Percentiles rank a stretch among this genome's conserved stretches.
Evolutionary conservation across 2,113 vertebrate genomes (phyloP).

Genomic region (Cygnus buccinator): DNA sequence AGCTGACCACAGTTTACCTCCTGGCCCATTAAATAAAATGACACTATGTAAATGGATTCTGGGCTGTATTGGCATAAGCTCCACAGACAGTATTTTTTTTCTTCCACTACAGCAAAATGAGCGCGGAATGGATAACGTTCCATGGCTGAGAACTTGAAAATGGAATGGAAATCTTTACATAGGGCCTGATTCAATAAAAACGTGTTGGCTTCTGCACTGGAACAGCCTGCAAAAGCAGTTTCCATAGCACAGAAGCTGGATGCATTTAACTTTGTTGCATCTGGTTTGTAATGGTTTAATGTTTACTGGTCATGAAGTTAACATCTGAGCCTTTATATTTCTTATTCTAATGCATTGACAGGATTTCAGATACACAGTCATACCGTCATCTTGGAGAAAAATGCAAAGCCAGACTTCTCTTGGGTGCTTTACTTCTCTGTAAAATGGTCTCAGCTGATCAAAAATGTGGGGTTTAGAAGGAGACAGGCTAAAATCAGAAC

Average conservation of each 20-base stretch:
- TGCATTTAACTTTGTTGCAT: constrained; percentile 41
- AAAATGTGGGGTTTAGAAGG: background rate
- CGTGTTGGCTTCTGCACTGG: constrained; percentile 55
- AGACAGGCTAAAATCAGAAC: background rate
- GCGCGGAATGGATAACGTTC: background rate
- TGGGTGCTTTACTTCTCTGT: constrained; percentile 33
- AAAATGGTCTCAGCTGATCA: background rate
- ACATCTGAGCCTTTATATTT: constrained; percentile 42
- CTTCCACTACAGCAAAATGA: background rate
- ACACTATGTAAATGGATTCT: constrained; percentile 38
- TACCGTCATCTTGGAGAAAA: background rate
- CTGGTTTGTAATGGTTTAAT: constrained; percentile 33
- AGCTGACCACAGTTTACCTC: constrained; percentile 14
- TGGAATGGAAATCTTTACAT: constrained; percentile 60
- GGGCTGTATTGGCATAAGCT: background rate
- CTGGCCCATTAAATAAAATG: constrained; percentile 23
- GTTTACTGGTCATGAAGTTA: constrained; percentile 46
- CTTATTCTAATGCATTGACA: constrained; percentile 9
- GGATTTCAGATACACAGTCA: constrained; percentile 36
- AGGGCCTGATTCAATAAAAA: constrained; percentile 51
- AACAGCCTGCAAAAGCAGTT: constrained; percentile 60
- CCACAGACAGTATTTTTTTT: constrained; percentile 18
- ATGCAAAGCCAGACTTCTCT: background rate
- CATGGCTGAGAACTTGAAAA: constrained; percentile 35
- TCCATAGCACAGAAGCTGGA: constrained; percentile 46